These are phyloP conservation scores for Salminus brasiliensis DNA, from an alignment of 2,113 vertebrate species.

Conservation along the genomic window DNA sequence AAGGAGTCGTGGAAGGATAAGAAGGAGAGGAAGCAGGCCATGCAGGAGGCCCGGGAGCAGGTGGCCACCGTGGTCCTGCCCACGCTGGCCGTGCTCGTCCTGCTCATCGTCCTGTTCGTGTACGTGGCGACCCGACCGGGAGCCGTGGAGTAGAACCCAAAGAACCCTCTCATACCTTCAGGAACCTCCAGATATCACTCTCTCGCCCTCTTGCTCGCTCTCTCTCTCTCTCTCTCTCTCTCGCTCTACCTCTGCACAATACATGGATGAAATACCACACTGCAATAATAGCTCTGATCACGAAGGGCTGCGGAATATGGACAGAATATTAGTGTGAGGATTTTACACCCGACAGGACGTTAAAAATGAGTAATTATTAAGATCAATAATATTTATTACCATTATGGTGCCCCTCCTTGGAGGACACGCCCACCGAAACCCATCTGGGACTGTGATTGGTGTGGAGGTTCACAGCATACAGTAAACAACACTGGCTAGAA, in stretches of 20 bases:
- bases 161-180: background rate
- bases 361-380: too few relatives aligned
- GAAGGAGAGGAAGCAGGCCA: slow-evolving; percentile 95
- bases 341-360: too few relatives aligned
- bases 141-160: slow-evolving; percentile 78
- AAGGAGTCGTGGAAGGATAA: slow-evolving; percentile 97
- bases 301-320: background rate
- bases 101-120: slow-evolving; percentile 92
- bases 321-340: too few relatives aligned
- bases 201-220: background rate
- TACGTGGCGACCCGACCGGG: slow-evolving; percentile 93
- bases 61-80: slow-evolving; percentile 91
- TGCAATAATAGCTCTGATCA: background rate
- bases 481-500: background rate
- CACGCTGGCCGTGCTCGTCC: slow-evolving; percentile 84
- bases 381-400: too few relatives aligned
- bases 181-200: too few relatives aligned
- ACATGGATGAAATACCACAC: background rate
- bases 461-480: background rate
- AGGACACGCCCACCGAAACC: background rate
- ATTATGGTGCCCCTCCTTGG: too few relatives aligned
- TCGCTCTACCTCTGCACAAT: background rate
- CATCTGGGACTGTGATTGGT: background rate
- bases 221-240: background rate
- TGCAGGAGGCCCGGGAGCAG: slow-evolving; percentile 95